Evolutionary conservation across 37 sponge, comb jelly and placozoan genomes (phyloP), one percentile per base, ranked within the genome.

Genomic region (Ianthella basta): DNA sequence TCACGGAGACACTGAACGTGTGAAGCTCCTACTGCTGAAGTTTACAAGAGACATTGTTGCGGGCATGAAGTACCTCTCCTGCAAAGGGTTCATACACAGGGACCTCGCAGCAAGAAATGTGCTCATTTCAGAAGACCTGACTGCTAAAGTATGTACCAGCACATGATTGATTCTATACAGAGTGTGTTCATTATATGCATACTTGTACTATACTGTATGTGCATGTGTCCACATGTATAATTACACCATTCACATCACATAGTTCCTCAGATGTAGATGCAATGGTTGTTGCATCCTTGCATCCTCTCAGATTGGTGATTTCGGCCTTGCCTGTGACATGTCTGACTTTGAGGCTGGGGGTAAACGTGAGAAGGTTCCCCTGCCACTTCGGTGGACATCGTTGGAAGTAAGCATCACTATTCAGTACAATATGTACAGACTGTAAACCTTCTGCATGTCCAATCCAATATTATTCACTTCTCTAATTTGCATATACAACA

Each of bases 241-340:
- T n/a, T n/a, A n/a, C n/a, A n/a, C n/a, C n/a, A n/a, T n/a, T n/a
- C n/a, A n/a, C n/a, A n/a, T n/a, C n/a, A n/a, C n/a, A n/a, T n/a
- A n/a, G n/a, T n/a, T n/a, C n/a, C n/a, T n/a, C n/a, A n/a, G n/a
- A n/a, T n/a, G n/a, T n/a, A n/a, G n/a, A n/a, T n/a, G n/a, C n/a
- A n/a, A n/a, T n/a, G n/a, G n/a, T n/a, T n/a, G n/a, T n/a, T n/a
- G n/a, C n/a, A n/a, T n/a, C 6, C 50, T 44, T 44, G 50, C 50
- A 44, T 40, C 0, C 18, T 21, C 39, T 4, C 65, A 92, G 93
- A 89, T 92, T 88, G 93, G 93, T 54, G 93, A 92, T 36, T 92
- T 92, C 86, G 93, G 93, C 36, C 86, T 92, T 82, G 87, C 93
- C 15, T 40, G 89, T 53, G 89, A 89, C 39, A 50, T 92, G 16